Evolutionary conservation across 2,888 invertebrate species (phyloP).

Genomic region (Ornithoptera alexandrae): DNA sequence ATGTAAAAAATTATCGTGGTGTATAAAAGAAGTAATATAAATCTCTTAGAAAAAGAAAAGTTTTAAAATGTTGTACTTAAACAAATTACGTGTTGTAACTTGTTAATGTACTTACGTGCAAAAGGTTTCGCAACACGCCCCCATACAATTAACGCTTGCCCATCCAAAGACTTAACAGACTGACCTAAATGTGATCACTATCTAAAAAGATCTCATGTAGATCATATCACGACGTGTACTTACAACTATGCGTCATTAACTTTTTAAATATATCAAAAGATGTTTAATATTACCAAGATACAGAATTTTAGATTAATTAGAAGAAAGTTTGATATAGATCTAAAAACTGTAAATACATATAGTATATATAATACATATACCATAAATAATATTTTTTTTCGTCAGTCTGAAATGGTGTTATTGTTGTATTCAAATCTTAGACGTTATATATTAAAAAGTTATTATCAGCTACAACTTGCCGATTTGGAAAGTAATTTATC

Average conservation of each 20-base stretch:
- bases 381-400: too few species aligned
- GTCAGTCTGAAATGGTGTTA: too few species aligned
- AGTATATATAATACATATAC: too few species aligned
- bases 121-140: conserved; percentile 34
- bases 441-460: too few species aligned
- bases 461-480: background rate
- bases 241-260: conserved; percentile 36
- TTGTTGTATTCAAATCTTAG: too few species aligned
- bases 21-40: background rate
- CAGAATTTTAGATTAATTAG: too few species aligned
- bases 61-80: background rate
- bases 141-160: conserved; percentile 36
- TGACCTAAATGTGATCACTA: conserved; percentile 58
- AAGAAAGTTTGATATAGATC: too few species aligned
- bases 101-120: conserved; percentile 4
- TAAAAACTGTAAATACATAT: too few species aligned
- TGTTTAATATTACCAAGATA: too few species aligned
- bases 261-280: background rate
- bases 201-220: conserved; percentile 62
- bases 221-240: conserved; percentile 46
- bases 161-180: conserved; percentile 32
- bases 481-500: background rate
- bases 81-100: conserved; percentile 1
- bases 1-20: background rate
- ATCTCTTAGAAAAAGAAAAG: background rate